phyloP scores from a whole-genome alignment of 2,797 vertebrate species.

The Prunella strophiata region DNA sequence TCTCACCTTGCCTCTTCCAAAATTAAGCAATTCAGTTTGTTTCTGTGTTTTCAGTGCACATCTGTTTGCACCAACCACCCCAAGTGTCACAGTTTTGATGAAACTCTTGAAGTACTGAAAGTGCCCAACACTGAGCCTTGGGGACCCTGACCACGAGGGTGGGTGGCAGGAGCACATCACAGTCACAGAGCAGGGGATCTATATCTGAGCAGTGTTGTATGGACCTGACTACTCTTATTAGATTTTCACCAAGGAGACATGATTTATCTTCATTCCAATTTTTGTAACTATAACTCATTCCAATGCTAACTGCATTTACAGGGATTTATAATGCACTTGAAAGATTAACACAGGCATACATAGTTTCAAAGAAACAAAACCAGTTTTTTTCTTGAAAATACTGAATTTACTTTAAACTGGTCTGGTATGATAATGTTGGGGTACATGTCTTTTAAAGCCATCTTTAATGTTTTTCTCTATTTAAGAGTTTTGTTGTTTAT shows the following conservation, averaged over 20 bases:
- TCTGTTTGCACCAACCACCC: background rate
- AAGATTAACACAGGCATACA: conserved; percentile 18
- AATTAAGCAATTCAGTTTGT: background rate
- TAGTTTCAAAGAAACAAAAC: background rate
- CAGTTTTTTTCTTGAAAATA: background rate
- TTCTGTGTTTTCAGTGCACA: background rate
- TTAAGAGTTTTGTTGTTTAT: background rate
- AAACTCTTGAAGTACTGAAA: background rate
- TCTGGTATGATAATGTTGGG: background rate
- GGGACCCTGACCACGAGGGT: rapidly evolving
- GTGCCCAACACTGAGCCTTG: background rate
- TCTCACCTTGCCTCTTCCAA: background rate
- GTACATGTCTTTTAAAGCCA: background rate
- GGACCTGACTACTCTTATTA: background rate
- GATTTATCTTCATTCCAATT: conserved; percentile 33
- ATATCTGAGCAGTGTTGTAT: background rate
- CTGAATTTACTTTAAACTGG: background rate
- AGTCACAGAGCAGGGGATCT: background rate
- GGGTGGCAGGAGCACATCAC: background rate
- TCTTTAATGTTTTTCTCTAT: background rate
- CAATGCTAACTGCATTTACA: conserved; percentile 15
- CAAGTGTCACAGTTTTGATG: background rate
- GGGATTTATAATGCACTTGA: conserved; percentile 4
- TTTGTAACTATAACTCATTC: conserved; percentile 17
- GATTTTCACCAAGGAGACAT: conserved; percentile 15